Evolutionary conservation across 2,113 vertebrate species (phyloP), one percentile per base, ranked within the genome.

Genomic region (Podarcis raffonei): DNA sequence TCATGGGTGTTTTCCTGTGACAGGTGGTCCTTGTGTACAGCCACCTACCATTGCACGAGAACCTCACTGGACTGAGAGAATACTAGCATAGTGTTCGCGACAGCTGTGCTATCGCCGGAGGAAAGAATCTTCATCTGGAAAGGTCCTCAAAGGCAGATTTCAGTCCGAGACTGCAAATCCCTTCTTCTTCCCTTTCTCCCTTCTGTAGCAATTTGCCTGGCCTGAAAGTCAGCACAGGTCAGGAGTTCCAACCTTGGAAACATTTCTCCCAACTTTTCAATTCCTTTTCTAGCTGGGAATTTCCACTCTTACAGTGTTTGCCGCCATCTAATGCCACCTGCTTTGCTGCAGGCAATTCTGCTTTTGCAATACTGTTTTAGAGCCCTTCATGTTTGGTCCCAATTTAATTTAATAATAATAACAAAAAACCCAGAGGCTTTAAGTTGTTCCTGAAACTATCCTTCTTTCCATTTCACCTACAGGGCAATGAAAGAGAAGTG

Each of bases 271-370:
- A 86, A 22, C 57, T 75, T 75, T 23, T 74, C 27, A 20, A 37
- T 68, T 79, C 16, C 18, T 65, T 30, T 22, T 75, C 18, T 25
- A 42, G 35, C 30, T 48, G 57, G 87, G 86, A 65, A 83, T 88
- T 88, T 88, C 81, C 72, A 76, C 27, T 88, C 81, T 83, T 77
- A 83, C n/a, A 4, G 27, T 2, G 37, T 42, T 75, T 83, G 69
- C 57, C 20, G 20, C 39, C 80, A 68, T 76, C 59, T 83, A 48
- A 83, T 48, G 20, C 30, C 59, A 83, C 30, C 69, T 83, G 57
- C 80, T 65, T 88, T 53, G 59, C 87, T 83, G 37, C 22, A 83
- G 81, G 81, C 81, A 27, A 48, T 66, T 82, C 39, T 27, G 62
- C 72, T 82, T 88, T 88, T 75, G 59, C 72, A 88, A 76, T 59